Evolutionary conservation across 2,113 vertebrate species (phyloP), one percentile per base, ranked within the genome.

Genomic region (Sturnus vulgaris): DNA sequence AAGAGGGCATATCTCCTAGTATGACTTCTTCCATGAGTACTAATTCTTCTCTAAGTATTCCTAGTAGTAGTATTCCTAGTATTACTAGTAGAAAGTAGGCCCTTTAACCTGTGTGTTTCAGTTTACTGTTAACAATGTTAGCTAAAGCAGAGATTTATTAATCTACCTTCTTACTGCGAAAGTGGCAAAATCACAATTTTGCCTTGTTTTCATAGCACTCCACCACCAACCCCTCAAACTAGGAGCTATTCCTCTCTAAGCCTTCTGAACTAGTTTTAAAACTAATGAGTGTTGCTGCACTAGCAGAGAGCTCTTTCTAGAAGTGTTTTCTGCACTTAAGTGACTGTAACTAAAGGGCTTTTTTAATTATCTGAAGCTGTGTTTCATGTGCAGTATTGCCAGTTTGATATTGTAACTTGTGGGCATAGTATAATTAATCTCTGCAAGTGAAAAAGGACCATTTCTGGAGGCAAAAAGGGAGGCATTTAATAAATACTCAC

Each of bases 391-490:
- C 52, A 77, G 28, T 35, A 39, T 77, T 94, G 66, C 71, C 78
- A 88, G 63, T 81, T 95, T 73, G 86, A 80, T 64, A 78, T 25
- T 90, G 30, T 88, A 88, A 92, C 90, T 93, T 86, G 66, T 95
- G 60, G 59, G 63, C 68, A 75, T 42, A 30, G 59, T 77, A 53
- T 95, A 93, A 96, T 94, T 93, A 94, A 73, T 85, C 82, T 91
- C 40, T 90, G n/a, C n/a, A 89, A 90, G 63, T 69, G 37, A 49
- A 85, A 94, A 80, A 64, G 15, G 40, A 72, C 23, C 14, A 85
- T 87, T 93, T 69, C 93, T 82, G 59, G 31, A 73, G 55, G 50
- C 46, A 5, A 57, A 61, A 39, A 71, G 57, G 24, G 37, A 93
- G 69, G 11, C 30, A 77, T 91, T 92, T 90, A 76, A 69, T 71